A percentile compares a stretch with the other conserved stretches of the same genome.
Conservation (phyloP, 2,888 invertebrate genomes). For the Augiades crinisus region DNA sequence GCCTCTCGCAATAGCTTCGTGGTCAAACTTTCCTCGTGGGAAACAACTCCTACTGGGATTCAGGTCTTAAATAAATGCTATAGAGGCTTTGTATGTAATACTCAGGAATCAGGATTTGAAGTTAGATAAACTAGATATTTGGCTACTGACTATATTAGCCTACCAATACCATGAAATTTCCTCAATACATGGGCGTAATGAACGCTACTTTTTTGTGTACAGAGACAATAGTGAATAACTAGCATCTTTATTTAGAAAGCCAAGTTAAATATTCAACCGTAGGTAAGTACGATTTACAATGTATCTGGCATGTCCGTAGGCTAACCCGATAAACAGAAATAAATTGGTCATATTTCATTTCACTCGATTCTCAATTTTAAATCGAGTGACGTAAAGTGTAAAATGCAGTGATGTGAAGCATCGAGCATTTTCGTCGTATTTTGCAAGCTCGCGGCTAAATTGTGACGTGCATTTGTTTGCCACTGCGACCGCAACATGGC, state of each 20-base stretch:
- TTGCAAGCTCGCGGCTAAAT: conserved; percentile 42
- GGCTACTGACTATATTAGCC: too few species aligned
- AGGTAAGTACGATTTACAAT: conserved; percentile 37
- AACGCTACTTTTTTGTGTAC: too few species aligned
- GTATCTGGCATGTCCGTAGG: conserved; percentile 39
- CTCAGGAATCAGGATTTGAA: too few species aligned
- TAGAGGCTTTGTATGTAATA: too few species aligned
- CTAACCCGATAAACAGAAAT: conserved; percentile 44
- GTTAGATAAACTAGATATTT: too few species aligned
- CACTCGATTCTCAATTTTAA: conserved; percentile 33
- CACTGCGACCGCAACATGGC: conserved; percentile 49
- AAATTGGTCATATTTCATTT: conserved; percentile 35
- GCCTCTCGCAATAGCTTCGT: too few species aligned
- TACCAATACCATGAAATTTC: too few species aligned
- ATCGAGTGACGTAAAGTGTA: conserved; percentile 29
- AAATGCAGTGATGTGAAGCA: conserved; percentile 29
- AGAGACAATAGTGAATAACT: too few species aligned
- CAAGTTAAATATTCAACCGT: conserved; percentile 34
- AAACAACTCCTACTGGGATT: too few species aligned
- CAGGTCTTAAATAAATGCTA: too few species aligned
- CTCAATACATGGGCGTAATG: too few species aligned
- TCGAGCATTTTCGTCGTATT: conserved; percentile 39
- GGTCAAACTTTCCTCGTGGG: too few species aligned
- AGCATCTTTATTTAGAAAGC: neutral
- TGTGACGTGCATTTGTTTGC: conserved; percentile 51